Evolutionary conservation across 2,888 invertebrate genomes (phyloP).

Genomic region (Ectemnius cavifrons): DNA sequence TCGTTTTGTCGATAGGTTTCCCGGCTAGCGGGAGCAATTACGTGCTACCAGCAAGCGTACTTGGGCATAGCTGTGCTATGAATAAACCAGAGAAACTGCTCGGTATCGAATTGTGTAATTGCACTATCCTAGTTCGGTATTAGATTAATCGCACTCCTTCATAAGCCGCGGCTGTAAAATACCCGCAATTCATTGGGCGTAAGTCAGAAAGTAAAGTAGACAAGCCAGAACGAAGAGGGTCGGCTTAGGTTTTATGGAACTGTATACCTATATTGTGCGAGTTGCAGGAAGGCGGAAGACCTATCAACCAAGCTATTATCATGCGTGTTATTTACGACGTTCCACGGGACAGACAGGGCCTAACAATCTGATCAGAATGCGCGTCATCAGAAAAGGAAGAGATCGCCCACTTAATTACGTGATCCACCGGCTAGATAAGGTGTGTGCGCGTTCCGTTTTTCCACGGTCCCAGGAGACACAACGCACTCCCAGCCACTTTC

Average conservation of each 20-base stretch:
- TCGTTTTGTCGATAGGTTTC: conserved; percentile 38
- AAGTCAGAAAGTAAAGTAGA: too few species aligned
- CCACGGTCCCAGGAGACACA: background rate
- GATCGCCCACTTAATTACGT: conserved; percentile 8
- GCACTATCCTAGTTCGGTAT: too few species aligned
- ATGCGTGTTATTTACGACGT: conserved; percentile 13
- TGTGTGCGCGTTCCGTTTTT: background rate
- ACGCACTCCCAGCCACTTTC: conserved; percentile 1
- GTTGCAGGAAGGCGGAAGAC: conserved; percentile 1
- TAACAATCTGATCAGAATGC: conserved; percentile 19
- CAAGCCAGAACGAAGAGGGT: too few species aligned
- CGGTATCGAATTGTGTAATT: too few species aligned
- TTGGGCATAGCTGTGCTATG: conserved; percentile 23
- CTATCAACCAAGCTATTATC: conserved; percentile 8
- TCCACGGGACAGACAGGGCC: background rate
- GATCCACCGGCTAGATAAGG: conserved; percentile 5
- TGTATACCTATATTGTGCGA: too few species aligned
- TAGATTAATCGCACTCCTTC: too few species aligned
- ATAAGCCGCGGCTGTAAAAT: too few species aligned
- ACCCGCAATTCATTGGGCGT: too few species aligned
- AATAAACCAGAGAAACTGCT: conserved; percentile 33
- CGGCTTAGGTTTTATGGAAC: too few species aligned
- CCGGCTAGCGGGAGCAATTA: conserved; percentile 41
- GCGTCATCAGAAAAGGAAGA: conserved; percentile 6
- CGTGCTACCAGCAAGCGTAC: conserved; percentile 19